Conservation (phyloP, 2,797 vertebrate genomes). For the Falco columbarius region DNA sequence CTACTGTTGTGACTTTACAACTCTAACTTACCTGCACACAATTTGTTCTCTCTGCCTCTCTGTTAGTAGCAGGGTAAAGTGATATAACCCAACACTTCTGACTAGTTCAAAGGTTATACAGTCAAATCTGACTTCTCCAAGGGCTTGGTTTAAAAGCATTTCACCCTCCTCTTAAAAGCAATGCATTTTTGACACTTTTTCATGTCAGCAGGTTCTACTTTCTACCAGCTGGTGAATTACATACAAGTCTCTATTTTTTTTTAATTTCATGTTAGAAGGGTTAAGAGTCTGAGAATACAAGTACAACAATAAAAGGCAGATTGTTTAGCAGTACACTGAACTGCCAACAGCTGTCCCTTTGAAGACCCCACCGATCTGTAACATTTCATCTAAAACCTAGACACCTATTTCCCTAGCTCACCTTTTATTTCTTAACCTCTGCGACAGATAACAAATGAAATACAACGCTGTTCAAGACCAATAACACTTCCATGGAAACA, state of each 20-base stretch:
- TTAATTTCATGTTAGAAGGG: background rate
- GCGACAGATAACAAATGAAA: constrained; percentile 50
- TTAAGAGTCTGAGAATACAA: constrained; percentile 22
- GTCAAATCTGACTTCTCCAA: constrained; percentile 6
- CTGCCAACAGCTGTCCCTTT: constrained; percentile 23
- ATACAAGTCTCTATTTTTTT: constrained; percentile 4
- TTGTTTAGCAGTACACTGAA: background rate
- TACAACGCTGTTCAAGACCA: background rate
- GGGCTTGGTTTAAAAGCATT: constrained; percentile 22
- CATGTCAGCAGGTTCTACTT: background rate
- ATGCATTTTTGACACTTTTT: background rate
- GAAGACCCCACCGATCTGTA: background rate
- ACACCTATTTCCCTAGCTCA: constrained; percentile 36
- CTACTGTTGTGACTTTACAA: background rate
- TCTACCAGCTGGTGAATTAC: constrained; percentile 21
- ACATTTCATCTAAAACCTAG: constrained; percentile 37
- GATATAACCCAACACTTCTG: background rate
- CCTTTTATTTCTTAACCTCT: constrained; percentile 58
- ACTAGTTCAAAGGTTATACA: constrained; percentile 4
- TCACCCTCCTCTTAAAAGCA: background rate
- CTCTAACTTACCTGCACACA: background rate
- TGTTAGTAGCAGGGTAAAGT: background rate
- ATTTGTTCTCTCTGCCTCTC: background rate
- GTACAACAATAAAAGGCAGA: constrained; percentile 32
- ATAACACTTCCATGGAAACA: background rate